Conservation (phyloP, 2,113 vertebrate genomes). For the Nycticorax nycticorax region DNA sequence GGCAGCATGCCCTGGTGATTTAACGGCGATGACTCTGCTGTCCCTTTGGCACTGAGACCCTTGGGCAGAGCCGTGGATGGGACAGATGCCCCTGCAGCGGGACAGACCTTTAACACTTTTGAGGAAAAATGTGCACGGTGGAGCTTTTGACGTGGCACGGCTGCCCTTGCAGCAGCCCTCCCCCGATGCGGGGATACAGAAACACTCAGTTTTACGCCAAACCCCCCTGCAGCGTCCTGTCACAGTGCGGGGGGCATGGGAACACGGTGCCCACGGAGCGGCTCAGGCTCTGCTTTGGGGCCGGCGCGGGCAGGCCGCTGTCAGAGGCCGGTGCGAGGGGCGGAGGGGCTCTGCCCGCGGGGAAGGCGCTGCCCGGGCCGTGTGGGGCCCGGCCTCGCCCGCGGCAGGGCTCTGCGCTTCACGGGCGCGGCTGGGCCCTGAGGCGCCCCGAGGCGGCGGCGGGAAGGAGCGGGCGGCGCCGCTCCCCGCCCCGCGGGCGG, state of each 20-base stretch:
- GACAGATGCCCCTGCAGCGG: fast-evolving
- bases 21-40: fast-evolving
- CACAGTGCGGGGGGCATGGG: fast-evolving
- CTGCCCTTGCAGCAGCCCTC: not conserved
- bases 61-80: not conserved
- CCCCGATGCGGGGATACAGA: fast-evolving
- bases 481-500: slow-evolving; percentile 9
- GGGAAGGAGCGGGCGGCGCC: not conserved
- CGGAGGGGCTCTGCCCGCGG: not conserved
- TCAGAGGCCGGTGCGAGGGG: too few relatives aligned
- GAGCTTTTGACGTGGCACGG: fast-evolving
- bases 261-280: fast-evolving
- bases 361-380: too few relatives aligned
- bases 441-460: not conserved
- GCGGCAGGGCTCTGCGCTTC: too few relatives aligned
- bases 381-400: fast-evolving
- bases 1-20: fast-evolving
- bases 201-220: not conserved
- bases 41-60: not conserved
- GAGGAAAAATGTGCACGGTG: fast-evolving
- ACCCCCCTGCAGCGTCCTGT: fast-evolving
- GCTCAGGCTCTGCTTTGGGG: not conserved
- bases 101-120: too few relatives aligned
- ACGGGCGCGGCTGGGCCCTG: too few relatives aligned
- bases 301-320: not conserved